A percentile compares a stretch with the other conserved stretches of the same genome.
phyloP scores from a whole-genome alignment of 2,113 vertebrate species.

The Scartelaos histophorus region DNA sequence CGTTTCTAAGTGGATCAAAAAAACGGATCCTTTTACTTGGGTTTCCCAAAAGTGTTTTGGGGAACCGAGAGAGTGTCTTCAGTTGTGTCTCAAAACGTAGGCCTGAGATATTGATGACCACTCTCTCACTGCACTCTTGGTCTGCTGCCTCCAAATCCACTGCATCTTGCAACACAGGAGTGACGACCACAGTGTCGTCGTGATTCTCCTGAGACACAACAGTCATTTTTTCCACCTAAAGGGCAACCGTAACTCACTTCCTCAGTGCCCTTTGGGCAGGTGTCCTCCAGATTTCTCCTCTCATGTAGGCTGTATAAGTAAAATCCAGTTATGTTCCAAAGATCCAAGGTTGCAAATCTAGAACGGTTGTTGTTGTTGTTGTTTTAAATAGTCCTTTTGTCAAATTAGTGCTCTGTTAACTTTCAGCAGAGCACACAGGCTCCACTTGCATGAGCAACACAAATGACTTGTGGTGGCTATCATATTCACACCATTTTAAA shows the following conservation, averaged over 20 bases:
- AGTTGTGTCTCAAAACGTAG: constrained; percentile 92
- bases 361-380: constrained; percentile 29
- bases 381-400: constrained; percentile 48
- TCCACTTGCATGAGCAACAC: constrained; percentile 59
- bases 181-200: constrained; percentile 67
- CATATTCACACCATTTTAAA: constrained; percentile 78
- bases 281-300: constrained; percentile 43
- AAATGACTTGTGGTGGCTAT: constrained; percentile 63
- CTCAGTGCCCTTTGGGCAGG: constrained; percentile 44
- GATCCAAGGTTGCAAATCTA: constrained; percentile 16
- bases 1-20: constrained; percentile 89
- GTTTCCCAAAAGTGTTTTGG: constrained; percentile 87
- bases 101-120: constrained; percentile 93
- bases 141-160: constrained; percentile 65
- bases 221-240: constrained; percentile 70
- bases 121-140: constrained; percentile 83
- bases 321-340: constrained; percentile 16
- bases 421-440: constrained; percentile 56
- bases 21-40: constrained; percentile 89
- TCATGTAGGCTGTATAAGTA: constrained; percentile 44
- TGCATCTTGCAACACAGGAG: constrained; percentile 56
- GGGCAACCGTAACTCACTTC: constrained; percentile 63
- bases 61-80: constrained; percentile 88
- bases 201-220: constrained; percentile 73
- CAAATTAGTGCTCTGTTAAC: constrained; percentile 59